Percentiles rank a stretch among this genome's conserved stretches.
Conservation (phyloP, 2,888 invertebrate genomes). For the Agrotis clavis region DNA sequence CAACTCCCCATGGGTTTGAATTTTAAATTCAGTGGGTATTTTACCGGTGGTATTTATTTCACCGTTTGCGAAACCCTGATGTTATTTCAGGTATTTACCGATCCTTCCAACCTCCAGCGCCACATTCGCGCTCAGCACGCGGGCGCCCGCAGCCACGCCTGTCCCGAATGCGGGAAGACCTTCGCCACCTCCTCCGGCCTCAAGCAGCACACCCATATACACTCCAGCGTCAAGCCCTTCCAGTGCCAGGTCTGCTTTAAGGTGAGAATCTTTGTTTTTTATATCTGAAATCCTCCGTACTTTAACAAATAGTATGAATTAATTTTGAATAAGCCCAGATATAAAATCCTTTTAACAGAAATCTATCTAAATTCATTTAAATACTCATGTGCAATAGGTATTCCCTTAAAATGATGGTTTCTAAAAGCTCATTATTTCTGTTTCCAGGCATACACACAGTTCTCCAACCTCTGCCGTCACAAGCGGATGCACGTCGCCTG, state of each 20-base stretch:
- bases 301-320: neutral
- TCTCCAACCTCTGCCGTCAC: slow-evolving; percentile 99
- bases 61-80: slow-evolving; percentile 88
- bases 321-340: neutral
- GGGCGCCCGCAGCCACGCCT: slow-evolving; percentile 98
- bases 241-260: slow-evolving; percentile 99
- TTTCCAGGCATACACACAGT: slow-evolving; percentile 98
- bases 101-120: slow-evolving; percentile 98
- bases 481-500: slow-evolving; percentile 99
- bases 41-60: slow-evolving; percentile 67
- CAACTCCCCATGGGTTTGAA: slow-evolving; percentile 51
- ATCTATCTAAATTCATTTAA: neutral
- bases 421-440: slow-evolving; percentile 41
- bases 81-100: slow-evolving; percentile 96
- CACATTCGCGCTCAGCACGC: slow-evolving; percentile 99
- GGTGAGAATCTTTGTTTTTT: slow-evolving; percentile 81
- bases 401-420: neutral
- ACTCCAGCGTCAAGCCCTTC: slow-evolving; percentile 99
- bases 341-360: neutral
- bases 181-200: slow-evolving; percentile 99
- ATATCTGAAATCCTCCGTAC: neutral
- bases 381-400: neutral
- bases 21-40: slow-evolving; percentile 59
- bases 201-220: slow-evolving; percentile 99
- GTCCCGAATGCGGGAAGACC: slow-evolving; percentile 99